Conservation (phyloP, 2,113 vertebrate genomes). For the Jaculus jaculus region DNA sequence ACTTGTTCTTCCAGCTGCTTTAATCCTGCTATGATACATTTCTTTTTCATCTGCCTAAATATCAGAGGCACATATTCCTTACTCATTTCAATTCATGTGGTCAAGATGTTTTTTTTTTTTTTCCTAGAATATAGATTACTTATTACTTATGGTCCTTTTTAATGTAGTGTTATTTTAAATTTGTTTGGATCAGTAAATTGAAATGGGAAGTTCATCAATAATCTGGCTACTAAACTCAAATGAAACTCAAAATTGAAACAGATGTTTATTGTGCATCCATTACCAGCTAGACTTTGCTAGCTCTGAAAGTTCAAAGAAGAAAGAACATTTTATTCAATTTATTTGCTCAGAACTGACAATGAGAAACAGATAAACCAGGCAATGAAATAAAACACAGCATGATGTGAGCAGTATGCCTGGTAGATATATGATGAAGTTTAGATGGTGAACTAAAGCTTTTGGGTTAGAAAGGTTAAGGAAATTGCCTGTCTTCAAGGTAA, state of each 20-base stretch:
- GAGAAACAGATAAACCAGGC: slow-evolving; percentile 4
- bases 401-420: not conserved
- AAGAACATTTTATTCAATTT: not conserved
- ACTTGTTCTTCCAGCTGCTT: not conserved
- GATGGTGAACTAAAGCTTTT: not conserved
- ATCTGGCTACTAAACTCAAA: not conserved
- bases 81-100: slow-evolving; percentile 23
- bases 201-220: not conserved
- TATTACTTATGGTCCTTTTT: not conserved
- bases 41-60: not conserved
- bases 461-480: not conserved
- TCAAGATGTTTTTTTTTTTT: not conserved
- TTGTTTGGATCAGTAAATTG: not conserved
- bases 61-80: not conserved
- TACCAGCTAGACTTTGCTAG: not conserved
- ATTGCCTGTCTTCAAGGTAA: not conserved
- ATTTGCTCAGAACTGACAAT: not conserved
- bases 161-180: not conserved
- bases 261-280: not conserved
- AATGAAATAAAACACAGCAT: not conserved
- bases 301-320: not conserved
- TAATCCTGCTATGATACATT: not conserved
- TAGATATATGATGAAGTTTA: not conserved
- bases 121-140: not conserved
- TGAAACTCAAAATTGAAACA: not conserved